A percentile compares a stretch with the other conserved stretches of the same genome.
Evolutionary conservation across 2,888 invertebrate species (phyloP).

Genomic region (Pristionchus japonicus): DNA sequence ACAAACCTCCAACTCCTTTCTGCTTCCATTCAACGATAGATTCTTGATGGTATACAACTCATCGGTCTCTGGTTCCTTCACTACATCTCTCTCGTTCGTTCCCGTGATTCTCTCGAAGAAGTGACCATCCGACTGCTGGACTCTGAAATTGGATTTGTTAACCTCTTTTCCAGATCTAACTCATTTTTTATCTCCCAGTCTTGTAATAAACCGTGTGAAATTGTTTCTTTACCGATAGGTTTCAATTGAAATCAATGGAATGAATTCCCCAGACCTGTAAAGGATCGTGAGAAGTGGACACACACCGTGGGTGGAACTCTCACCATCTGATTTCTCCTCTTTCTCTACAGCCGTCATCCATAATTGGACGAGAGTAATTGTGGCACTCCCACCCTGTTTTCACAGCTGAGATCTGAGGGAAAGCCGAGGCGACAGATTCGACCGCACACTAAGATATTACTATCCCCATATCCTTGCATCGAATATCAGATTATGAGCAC

Average conservation of each 20-base stretch:
- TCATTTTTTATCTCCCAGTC: not conserved
- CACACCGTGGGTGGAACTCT: not conserved
- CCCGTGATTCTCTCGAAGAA: conserved; percentile 95
- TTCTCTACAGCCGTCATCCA: conserved; percentile 49
- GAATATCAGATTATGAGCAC: too few species aligned
- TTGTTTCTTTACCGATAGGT: not conserved
- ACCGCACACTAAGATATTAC: not conserved
- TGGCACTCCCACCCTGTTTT: conserved; percentile 46
- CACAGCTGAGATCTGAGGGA: not conserved
- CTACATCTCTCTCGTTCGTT: conserved; percentile 76
- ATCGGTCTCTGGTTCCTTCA: conserved; percentile 55
- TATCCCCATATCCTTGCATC: too few species aligned
- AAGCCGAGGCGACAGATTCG: not conserved
- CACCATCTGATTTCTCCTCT: conserved; percentile 29
- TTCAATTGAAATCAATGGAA: too few species aligned
- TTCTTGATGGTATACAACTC: conserved; percentile 71
- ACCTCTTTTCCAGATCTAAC: not conserved
- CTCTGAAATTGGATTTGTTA: conserved; percentile 82
- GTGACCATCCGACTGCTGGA: conserved; percentile 92
- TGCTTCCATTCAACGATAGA: conserved; percentile 68
- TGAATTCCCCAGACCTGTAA: too few species aligned
- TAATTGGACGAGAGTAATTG: conserved; percentile 43
- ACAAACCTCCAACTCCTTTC: conserved; percentile 61
- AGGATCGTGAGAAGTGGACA: conserved; percentile 48
- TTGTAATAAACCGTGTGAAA: too few species aligned